These are phyloP conservation scores for Dynastes tityus DNA, from an alignment of 2,888 invertebrate genomes.

Conservation along the genomic window DNA sequence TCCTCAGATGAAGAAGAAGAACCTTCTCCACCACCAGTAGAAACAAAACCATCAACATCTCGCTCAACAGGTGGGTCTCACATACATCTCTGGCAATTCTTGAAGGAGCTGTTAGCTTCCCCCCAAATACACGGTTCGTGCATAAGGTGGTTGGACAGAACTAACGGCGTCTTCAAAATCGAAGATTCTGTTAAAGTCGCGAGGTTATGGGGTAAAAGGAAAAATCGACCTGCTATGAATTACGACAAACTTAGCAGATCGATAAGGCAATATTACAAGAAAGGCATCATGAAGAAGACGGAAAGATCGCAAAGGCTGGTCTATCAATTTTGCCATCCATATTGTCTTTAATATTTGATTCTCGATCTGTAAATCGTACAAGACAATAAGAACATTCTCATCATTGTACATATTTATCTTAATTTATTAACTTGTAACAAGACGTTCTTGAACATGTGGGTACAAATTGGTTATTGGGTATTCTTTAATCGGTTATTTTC, in stretches of 20 bases:
- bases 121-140: slow-evolving; percentile 93
- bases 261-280: slow-evolving; percentile 99
- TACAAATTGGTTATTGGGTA: slow-evolving; percentile 50
- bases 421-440: slow-evolving; percentile 49
- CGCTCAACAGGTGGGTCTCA: slow-evolving; percentile 78
- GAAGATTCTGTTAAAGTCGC: slow-evolving; percentile 98
- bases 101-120: slow-evolving; percentile 93
- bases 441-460: slow-evolving; percentile 28
- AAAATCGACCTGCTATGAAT: slow-evolving; percentile 99
- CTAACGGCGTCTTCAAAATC: slow-evolving; percentile 97
- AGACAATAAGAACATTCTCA: slow-evolving; percentile 17
- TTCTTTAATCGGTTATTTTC: slow-evolving; percentile 21
- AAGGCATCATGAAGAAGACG: slow-evolving; percentile 99
- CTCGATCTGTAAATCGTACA: background rate
- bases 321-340: slow-evolving; percentile 98
- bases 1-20: slow-evolving; percentile 72
- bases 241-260: slow-evolving; percentile 99
- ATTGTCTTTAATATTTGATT: slow-evolving; percentile 80
- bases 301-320: slow-evolving; percentile 98
- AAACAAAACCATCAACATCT: slow-evolving; percentile 62
- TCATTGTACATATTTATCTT: slow-evolving; percentile 56
- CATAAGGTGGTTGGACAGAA: slow-evolving; percentile 97
- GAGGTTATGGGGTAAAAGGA: slow-evolving; percentile 97
- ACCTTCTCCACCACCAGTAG: slow-evolving; percentile 60
- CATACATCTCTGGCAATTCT: slow-evolving; percentile 99